phyloP scores from a whole-genome alignment of 2,888 invertebrate species.

The Altica lythri region DNA sequence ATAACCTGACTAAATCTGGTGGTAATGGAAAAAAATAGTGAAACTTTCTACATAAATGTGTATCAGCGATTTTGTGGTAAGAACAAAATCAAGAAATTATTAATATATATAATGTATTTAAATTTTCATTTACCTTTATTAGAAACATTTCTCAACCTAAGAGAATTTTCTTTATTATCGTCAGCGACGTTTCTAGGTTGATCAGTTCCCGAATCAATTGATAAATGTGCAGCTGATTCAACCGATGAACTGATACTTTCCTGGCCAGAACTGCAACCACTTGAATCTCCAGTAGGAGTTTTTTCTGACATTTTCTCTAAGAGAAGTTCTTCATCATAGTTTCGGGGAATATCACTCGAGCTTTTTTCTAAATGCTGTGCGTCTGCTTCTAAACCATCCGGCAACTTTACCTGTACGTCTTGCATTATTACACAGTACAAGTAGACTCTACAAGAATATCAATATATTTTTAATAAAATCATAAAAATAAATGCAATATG shows the following conservation, averaged over 20 bases:
- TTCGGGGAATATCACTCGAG: conserved; percentile 38
- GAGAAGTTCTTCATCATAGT: conserved; percentile 49
- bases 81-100: too few species aligned
- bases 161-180: conserved; percentile 42
- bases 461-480: too few species aligned
- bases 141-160: conserved; percentile 45
- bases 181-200: conserved; percentile 43
- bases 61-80: too few species aligned
- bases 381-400: conserved; percentile 64
- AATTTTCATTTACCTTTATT: conserved; percentile 33
- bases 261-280: conserved; percentile 63
- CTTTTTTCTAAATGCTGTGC: conserved; percentile 47
- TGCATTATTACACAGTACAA: conserved; percentile 66
- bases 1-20: too few species aligned
- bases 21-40: too few species aligned
- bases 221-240: conserved; percentile 60
- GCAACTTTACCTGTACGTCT: conserved; percentile 70
- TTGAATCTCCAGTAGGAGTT: conserved; percentile 57
- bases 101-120: too few species aligned
- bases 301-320: conserved; percentile 41
- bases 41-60: too few species aligned
- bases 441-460: conserved; percentile 60
- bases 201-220: conserved; percentile 59
- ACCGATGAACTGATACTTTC: conserved; percentile 63
- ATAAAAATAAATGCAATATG: too few species aligned